phyloP scores from a whole-genome alignment of 2,888 invertebrate genomes.

The Linnaemya vulpina region DNA sequence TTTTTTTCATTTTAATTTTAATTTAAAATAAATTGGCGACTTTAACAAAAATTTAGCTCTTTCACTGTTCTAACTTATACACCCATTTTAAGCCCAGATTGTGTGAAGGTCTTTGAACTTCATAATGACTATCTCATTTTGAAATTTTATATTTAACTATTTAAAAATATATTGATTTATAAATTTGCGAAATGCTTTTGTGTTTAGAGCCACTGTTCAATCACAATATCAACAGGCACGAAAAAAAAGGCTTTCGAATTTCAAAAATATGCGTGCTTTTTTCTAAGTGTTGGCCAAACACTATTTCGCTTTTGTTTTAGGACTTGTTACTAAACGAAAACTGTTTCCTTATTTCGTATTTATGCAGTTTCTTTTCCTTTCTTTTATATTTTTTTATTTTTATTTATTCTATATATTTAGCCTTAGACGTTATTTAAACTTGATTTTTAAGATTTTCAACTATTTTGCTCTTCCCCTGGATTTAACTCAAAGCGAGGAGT shows the following conservation, averaged over 20 bases:
- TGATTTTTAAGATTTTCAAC: slow-evolving; percentile 39
- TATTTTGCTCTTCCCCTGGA: slow-evolving; percentile 43
- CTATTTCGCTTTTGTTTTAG: slow-evolving; percentile 43
- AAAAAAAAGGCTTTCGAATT: background rate
- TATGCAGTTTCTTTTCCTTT: background rate
- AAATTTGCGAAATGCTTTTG: background rate
- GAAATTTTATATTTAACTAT: no score
- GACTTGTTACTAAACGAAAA: slow-evolving; percentile 52
- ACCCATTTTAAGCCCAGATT: no score
- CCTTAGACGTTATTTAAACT: slow-evolving; percentile 59
- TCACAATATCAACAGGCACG: background rate
- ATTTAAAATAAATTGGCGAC: no score
- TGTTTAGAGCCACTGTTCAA: slow-evolving; percentile 22
- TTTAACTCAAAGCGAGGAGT: slow-evolving; percentile 10
- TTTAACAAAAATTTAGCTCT: no score
- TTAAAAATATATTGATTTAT: no score
- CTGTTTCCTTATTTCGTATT: slow-evolving; percentile 33
- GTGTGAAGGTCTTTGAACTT: no score
- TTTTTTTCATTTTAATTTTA: no score
- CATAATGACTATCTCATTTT: no score
- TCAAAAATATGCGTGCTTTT: slow-evolving; percentile 65
- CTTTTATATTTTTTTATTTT: slow-evolving; percentile 34
- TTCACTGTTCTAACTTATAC: no score
- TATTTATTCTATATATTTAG: no score
- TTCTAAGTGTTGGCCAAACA: slow-evolving; percentile 66